These are phyloP conservation scores for Cavia aperea DNA, from an alignment of 2,113 vertebrate genomes.

Conservation along the genomic window DNA sequence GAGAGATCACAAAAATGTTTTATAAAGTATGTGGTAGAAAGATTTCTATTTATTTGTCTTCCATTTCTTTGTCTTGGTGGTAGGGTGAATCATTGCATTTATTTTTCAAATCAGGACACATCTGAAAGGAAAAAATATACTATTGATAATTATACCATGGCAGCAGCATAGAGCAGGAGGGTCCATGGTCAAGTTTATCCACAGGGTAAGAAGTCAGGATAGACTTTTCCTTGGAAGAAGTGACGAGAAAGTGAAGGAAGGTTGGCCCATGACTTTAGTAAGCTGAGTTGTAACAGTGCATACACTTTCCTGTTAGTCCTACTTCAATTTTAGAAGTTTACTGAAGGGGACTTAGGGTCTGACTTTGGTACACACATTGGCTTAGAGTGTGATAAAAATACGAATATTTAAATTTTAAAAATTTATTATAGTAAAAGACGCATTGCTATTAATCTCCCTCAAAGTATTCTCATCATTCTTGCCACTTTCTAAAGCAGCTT, in stretches of 20 bases:
- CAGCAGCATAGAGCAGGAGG: background rate
- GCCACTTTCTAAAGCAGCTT: background rate
- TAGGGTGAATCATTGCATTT: background rate
- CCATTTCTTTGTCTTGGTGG: background rate
- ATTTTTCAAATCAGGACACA: background rate
- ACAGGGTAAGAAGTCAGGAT: background rate
- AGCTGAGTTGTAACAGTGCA: background rate
- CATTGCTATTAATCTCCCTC: background rate
- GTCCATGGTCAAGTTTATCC: background rate
- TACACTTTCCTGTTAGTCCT: background rate
- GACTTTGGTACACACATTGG: background rate
- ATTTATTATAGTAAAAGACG: background rate
- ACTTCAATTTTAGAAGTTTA: background rate
- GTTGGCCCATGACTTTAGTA: background rate
- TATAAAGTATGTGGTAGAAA: background rate
- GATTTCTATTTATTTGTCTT: background rate
- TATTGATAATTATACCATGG: background rate
- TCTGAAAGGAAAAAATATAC: background rate
- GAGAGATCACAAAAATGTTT: background rate
- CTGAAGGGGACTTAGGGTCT: background rate
- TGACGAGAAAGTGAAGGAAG: background rate
- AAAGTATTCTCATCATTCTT: background rate
- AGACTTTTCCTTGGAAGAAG: background rate
- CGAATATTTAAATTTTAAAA: background rate
- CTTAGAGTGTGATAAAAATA: background rate